Base-by-base conservation (phyloP, 2,888 invertebrate genomes). In the Nomada flava region DNA sequence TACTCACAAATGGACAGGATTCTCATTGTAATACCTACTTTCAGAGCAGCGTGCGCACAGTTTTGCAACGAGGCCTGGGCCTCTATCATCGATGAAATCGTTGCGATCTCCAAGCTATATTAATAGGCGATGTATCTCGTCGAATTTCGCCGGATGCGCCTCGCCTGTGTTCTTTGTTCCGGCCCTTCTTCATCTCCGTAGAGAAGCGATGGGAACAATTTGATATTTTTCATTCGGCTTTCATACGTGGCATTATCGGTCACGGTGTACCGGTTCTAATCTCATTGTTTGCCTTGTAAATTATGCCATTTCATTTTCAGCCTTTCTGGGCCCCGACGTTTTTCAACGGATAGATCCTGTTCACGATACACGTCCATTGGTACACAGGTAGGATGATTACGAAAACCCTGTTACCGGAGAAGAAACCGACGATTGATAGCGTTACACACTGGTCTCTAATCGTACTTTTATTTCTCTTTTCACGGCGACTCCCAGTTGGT, bases 81-180 rank as follows among this genome's bases (percentile, higher is more conserved):
- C 52, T 15, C 59, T 72, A 78, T 86, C 77, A 63, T 72, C 64
- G 65, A 74, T 68, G 77, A 59, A 71, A 86, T 81, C 85, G 55
- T 44, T 26, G 69, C 64, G 68, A 81, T 84, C 72, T 69, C 55
- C 36, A 36, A 62, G 55, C 75, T 71, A 84, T 86, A 86, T 84
- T 89, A 88, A 89, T 86, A 85, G 84, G 76, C 85, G 87, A 88
- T 88, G 87, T 89, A 53, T 47, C 57, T 86, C 89, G 86, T 88
- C 87, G 88, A 89, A 91, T 90, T 91, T 90, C 84, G 86, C 91
- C 91, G 91, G 91, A 91, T 91, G 88, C 36, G 36, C 90, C 87
- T 90, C 86, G 89, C 85, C 84, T 84, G 84, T 0, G 87, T 87
- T 88, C 88, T 90, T 91, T 90, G 91, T 91, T 89, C 84, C 88